These are phyloP conservation scores for Eupithecia abbreviata DNA, from an alignment of 2,888 invertebrate genomes.

Conservation along the genomic window DNA sequence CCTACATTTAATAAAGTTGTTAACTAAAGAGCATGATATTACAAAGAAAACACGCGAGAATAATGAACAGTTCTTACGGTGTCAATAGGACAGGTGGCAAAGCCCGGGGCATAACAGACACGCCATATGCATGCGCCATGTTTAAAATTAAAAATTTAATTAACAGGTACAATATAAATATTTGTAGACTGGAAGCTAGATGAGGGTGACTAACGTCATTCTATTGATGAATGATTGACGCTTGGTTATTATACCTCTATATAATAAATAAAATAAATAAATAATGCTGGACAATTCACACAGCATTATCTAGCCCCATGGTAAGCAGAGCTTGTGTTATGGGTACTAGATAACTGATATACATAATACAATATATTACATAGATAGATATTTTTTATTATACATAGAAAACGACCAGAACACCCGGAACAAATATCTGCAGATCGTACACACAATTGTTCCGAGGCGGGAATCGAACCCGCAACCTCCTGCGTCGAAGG, in stretches of 20 bases:
- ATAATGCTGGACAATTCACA: no score
- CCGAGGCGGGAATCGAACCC: no score
- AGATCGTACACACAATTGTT: no score
- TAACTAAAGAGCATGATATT: conserved; percentile 6
- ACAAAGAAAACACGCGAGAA: conserved; percentile 10
- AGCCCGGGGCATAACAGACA: conserved; percentile 66
- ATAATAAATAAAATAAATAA: no score
- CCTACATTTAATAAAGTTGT: background rate
- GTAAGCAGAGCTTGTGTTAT: no score
- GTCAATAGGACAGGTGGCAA: conserved; percentile 63
- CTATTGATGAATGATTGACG: background rate
- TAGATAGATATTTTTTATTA: no score
- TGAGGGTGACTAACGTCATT: conserved; percentile 1
- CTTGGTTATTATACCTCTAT: background rate
- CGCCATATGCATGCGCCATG: conserved; percentile 58
- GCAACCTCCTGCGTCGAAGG: no score
- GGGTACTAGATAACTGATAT: no score
- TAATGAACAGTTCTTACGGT: conserved; percentile 28
- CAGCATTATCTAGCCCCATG: no score
- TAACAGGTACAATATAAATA: conserved; percentile 63
- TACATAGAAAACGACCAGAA: no score
- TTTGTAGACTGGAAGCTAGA: conserved; percentile 25
- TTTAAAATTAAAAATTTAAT: conserved; percentile 66
- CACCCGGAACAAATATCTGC: no score
- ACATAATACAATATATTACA: no score